Base-by-base conservation (phyloP, 2,888 invertebrate genomes). In the Leucoptera coffeella region DNA sequence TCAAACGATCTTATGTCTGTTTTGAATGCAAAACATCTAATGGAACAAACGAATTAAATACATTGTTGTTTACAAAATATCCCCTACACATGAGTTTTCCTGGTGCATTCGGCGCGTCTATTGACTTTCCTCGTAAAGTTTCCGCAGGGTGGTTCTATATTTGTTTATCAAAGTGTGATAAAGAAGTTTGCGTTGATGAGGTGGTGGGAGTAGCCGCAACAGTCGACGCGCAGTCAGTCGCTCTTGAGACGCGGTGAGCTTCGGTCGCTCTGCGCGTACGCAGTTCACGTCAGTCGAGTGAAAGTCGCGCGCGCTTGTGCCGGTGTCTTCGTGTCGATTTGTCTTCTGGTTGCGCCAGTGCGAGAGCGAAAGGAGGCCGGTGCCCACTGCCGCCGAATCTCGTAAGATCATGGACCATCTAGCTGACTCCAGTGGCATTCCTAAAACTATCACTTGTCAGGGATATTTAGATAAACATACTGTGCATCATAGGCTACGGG, bases 361-460 rank as follows among this genome's bases (percentile, higher is more conserved):
- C 60, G 55, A 40, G 54, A 41, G 61, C 48, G 64, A 69, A 69
- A 69, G 67, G 67, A 69, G 65, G 67, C 65, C 64, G 62, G 46
- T 51, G 51, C 45, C 49, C 43, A 9, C 25, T 12, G 23, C 23
- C 49, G 48, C 48, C 48, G 37, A 43, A 47, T 41, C 55, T 48
- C 40, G 57, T 55, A 55, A 56, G 49, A 54, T 46, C 41, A 39
- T 7, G n/a, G n/a, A n/a, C n/a, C n/a, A n/a, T n/a, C n/a, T n/a
- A n/a, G n/a, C n/a, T n/a, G n/a, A n/a, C n/a, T n/a, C n/a, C n/a
- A n/a, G n/a, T n/a, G n/a, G n/a, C n/a, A n/a, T n/a, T n/a, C n/a
- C n/a, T n/a, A n/a, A n/a, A n/a, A n/a, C n/a, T n/a, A n/a, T n/a
- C n/a, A n/a, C n/a, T n/a, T n/a, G n/a, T n/a, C n/a, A n/a, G n/a